A percentile compares a stretch with the other conserved stretches of the same genome.
phyloP scores from a whole-genome alignment of 2,888 invertebrate genomes.

The Pycnomerus fuliginosus region DNA sequence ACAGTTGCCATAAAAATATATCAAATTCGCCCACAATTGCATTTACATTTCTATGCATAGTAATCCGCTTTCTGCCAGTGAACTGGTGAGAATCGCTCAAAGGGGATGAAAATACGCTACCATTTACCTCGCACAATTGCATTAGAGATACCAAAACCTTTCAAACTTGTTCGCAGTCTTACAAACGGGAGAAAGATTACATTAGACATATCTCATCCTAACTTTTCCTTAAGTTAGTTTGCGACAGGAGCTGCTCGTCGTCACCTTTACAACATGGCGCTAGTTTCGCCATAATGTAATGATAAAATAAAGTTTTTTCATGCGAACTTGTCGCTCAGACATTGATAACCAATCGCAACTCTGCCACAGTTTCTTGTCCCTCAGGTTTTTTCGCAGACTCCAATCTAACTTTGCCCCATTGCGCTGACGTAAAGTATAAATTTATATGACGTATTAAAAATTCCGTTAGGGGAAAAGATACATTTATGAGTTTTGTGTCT shows the following conservation, averaged over 20 bases:
- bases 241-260: no score
- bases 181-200: constrained; percentile 4
- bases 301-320: constrained; percentile 26
- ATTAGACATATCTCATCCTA: constrained; percentile 2
- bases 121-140: constrained; percentile 13
- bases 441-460: constrained; percentile 20
- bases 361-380: constrained; percentile 25
- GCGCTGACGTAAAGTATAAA: constrained; percentile 13
- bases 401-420: constrained; percentile 23
- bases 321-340: constrained; percentile 23
- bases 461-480: constrained; percentile 10
- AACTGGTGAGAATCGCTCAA: background rate
- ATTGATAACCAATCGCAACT: constrained; percentile 33
- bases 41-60: constrained; percentile 10
- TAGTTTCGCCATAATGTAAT: constrained; percentile 13
- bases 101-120: constrained; percentile 5
- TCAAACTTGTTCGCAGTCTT: constrained; percentile 2
- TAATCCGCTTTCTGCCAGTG: constrained; percentile 5
- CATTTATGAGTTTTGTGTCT: constrained; percentile 18
- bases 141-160: constrained; percentile 12
- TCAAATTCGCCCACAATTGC: constrained; percentile 10
- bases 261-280: no score
- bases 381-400: constrained; percentile 12
- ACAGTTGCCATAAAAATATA: constrained; percentile 6
- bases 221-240: constrained; percentile 17